These are phyloP conservation scores for Rhabdornis inornatus DNA, from an alignment of 2,113 vertebrate genomes.

Conservation along the genomic window DNA sequence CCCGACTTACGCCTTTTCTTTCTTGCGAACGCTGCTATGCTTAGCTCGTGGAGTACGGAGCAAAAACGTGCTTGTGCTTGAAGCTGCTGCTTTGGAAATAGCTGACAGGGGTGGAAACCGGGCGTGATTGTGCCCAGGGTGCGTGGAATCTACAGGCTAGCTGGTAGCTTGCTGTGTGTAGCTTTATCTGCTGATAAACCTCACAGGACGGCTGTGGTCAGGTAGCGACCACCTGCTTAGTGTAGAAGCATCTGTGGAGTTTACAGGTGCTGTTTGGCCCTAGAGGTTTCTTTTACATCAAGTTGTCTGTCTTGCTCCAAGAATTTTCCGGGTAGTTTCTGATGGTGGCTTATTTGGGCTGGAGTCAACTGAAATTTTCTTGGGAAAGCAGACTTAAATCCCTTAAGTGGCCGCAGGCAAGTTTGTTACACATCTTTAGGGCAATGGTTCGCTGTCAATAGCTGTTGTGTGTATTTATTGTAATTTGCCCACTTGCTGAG, in stretches of 20 bases:
- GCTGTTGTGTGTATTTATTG: not conserved
- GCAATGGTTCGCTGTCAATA: not conserved
- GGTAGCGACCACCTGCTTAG: accelerated
- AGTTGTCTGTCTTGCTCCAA: accelerated
- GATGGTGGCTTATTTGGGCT: not conserved
- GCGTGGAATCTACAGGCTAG: not conserved
- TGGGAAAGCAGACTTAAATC: not conserved
- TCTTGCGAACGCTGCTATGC: not conserved
- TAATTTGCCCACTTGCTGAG: not conserved
- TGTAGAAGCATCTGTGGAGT: no score
- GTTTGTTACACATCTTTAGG: not conserved
- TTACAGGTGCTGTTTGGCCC: not conserved
- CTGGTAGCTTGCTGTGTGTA: no score
- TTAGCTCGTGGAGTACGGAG: accelerated
- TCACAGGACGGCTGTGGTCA: not conserved
- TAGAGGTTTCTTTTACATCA: not conserved
- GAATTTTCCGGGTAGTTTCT: not conserved
- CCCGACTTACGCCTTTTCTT: accelerated
- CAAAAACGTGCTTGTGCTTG: not conserved
- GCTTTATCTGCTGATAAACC: no score
- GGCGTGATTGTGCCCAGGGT: accelerated
- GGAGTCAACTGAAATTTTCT: not conserved
- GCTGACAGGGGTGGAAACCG: not conserved
- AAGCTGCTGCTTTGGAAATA: not conserved
- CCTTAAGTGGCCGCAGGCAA: not conserved